Percentiles rank a stretch among this genome's conserved stretches.
These are phyloP conservation scores for Schizotus pectinicornis DNA, from an alignment of 2,888 invertebrate genomes.

Conservation along the genomic window DNA sequence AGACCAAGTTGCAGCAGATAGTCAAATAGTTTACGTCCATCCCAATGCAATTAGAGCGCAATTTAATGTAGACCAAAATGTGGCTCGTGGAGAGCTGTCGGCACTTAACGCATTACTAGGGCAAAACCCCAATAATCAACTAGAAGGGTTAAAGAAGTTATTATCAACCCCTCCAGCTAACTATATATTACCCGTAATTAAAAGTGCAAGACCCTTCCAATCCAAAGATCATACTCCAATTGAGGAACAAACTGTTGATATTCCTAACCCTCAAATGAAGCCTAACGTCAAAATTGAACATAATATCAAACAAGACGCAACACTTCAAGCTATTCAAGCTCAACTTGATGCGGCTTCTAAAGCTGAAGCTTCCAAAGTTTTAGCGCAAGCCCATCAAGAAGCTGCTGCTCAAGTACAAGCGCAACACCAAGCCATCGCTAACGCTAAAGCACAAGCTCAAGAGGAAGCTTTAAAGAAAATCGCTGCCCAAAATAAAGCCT, in stretches of 20 bases:
- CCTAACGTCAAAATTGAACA: slow-evolving; percentile 38
- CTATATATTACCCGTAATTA: slow-evolving; percentile 16
- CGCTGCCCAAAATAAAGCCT: slow-evolving; percentile 40
- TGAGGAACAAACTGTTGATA: slow-evolving; percentile 59
- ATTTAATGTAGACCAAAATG: slow-evolving; percentile 23
- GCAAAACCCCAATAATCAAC: slow-evolving; percentile 60
- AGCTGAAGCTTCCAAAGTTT: slow-evolving; percentile 41
- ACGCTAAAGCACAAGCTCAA: slow-evolving; percentile 34
- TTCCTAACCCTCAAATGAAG: slow-evolving; percentile 54
- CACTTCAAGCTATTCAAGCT: slow-evolving; percentile 44
- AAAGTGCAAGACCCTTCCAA: slow-evolving; percentile 24
- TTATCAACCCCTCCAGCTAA: slow-evolving; percentile 47
- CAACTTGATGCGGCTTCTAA: slow-evolving; percentile 49
- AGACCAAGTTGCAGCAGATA: slow-evolving; percentile 21
- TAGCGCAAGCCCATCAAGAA: slow-evolving; percentile 47
- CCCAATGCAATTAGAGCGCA: slow-evolving; percentile 34
- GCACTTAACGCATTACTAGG: slow-evolving; percentile 61
- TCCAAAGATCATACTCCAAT: slow-evolving; percentile 55
- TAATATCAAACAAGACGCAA: slow-evolving; percentile 17
- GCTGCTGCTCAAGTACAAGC: slow-evolving; percentile 48
- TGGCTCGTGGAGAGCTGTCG: slow-evolving; percentile 45
- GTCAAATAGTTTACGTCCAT: slow-evolving; percentile 37
- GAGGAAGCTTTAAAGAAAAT: slow-evolving; percentile 39
- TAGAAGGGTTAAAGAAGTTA: slow-evolving; percentile 61
- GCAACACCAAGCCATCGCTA: slow-evolving; percentile 46